Percentiles rank a stretch among this genome's conserved stretches.
Conservation (phyloP, 2,113 vertebrate species). For the Melanerpes formicivorus region DNA sequence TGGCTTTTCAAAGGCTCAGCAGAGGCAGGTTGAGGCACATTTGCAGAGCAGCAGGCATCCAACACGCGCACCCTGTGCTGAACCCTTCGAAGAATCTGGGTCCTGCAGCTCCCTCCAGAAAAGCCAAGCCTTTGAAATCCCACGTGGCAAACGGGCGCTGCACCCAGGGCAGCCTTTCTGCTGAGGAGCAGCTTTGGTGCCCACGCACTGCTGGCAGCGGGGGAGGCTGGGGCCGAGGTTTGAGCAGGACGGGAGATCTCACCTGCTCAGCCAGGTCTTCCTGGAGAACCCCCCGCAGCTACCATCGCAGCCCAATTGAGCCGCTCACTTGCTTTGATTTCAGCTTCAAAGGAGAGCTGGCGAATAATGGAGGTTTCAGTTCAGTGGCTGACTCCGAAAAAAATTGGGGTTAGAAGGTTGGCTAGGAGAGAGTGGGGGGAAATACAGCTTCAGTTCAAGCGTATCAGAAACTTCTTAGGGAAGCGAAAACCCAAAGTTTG, state of each 20-base stretch:
- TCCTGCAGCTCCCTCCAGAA: not conserved
- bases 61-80: not conserved
- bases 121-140: not conserved
- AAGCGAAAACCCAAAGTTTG: not conserved
- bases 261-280: not conserved
- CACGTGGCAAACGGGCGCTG: not conserved
- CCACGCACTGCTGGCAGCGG: accelerated
- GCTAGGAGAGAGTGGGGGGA: not conserved
- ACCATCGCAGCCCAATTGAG: not conserved
- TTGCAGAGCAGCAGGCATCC: not conserved
- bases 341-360: conserved; percentile 53
- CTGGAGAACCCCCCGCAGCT: conserved; percentile 7
- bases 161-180: not conserved
- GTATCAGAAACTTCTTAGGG: not conserved
- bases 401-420: conserved; percentile 22
- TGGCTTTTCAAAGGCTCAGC: conserved; percentile 52
- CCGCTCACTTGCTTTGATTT: conserved; percentile 40
- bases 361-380: not conserved
- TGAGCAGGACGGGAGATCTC: not conserved
- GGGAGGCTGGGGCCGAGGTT: not conserved
- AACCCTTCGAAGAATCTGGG: not conserved
- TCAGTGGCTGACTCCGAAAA: conserved; percentile 29
- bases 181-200: not conserved
- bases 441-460: conserved; percentile 28
- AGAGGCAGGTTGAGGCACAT: conserved; percentile 45